phyloP scores from a whole-genome alignment of 2,888 invertebrate species.

The Limnephilus marmoratus region DNA sequence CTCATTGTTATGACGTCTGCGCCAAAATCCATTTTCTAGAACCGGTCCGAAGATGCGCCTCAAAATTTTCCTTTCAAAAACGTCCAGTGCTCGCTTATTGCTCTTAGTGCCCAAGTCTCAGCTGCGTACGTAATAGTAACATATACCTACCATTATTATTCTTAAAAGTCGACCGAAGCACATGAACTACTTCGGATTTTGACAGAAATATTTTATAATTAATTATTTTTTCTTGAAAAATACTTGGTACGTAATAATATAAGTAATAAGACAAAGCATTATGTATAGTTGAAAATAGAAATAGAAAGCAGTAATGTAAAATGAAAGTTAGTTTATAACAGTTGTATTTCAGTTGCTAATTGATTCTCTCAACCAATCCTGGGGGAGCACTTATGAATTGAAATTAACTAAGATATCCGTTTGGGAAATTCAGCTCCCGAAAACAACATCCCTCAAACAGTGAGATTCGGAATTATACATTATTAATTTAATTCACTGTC shows the following conservation, averaged over 20 bases:
- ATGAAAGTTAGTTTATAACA: neutral
- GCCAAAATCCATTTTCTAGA: no score
- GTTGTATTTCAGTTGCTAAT: slow-evolving; percentile 17
- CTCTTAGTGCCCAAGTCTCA: no score
- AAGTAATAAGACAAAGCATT: neutral
- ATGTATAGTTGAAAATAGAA: neutral
- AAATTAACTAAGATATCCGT: slow-evolving; percentile 15
- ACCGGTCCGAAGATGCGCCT: no score
- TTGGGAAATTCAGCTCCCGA: slow-evolving; percentile 4
- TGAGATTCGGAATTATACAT: neutral
- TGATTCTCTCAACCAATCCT: neutral
- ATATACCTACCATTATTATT: no score
- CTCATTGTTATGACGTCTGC: no score
- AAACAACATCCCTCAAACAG: slow-evolving; percentile 1
- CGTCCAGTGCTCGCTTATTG: no score
- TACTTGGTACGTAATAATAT: no score
- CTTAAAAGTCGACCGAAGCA: no score
- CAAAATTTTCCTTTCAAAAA: no score
- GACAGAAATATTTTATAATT: no score
- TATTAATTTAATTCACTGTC: neutral
- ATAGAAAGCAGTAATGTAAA: neutral
- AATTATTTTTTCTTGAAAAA: neutral
- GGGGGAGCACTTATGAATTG: neutral
- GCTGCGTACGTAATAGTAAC: no score
- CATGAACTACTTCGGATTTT: no score